phyloP scores from a whole-genome alignment of 2,888 invertebrate species.

The Cheilosia soror region DNA sequence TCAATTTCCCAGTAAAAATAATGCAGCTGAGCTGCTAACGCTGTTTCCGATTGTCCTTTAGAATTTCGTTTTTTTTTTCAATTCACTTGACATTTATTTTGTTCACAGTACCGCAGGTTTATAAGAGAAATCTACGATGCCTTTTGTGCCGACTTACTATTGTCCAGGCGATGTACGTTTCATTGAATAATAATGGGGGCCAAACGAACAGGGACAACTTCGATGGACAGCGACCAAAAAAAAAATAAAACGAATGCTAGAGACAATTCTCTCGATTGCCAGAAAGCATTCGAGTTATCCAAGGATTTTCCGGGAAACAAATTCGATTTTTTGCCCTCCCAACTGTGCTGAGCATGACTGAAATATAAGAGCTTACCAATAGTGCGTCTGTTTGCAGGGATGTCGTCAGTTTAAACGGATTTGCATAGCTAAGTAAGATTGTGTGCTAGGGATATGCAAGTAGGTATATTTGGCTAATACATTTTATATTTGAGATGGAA shows the following conservation, averaged over 20 bases:
- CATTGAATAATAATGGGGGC: constrained; percentile 68
- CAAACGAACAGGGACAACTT: constrained; percentile 18
- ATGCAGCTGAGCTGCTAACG: constrained; percentile 13
- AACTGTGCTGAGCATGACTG: neutral
- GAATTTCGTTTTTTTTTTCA: constrained; percentile 28
- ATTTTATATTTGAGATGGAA: neutral
- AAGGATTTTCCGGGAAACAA: constrained; percentile 2
- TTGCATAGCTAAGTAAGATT: constrained; percentile 30
- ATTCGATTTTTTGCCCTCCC: neutral
- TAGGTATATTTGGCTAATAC: constrained; percentile 14
- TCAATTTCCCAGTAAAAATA: constrained; percentile 2
- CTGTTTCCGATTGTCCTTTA: constrained; percentile 23
- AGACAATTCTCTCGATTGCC: constrained; percentile 16
- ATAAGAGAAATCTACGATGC: constrained; percentile 16
- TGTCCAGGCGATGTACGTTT: constrained; percentile 63
- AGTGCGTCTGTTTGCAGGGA: neutral
- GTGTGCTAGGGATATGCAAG: neutral
- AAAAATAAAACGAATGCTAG: neutral
- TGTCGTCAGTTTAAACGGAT: constrained; percentile 29
- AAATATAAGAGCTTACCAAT: neutral
- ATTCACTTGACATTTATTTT: constrained; percentile 55
- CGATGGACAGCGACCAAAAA: neutral
- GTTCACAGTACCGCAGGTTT: constrained; percentile 29
- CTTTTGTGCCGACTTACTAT: constrained; percentile 30
- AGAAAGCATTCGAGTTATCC: constrained; percentile 3